These are phyloP conservation scores for Chloroceryle inda DNA, from an alignment of 2,797 vertebrate genomes.

Conservation along the genomic window DNA sequence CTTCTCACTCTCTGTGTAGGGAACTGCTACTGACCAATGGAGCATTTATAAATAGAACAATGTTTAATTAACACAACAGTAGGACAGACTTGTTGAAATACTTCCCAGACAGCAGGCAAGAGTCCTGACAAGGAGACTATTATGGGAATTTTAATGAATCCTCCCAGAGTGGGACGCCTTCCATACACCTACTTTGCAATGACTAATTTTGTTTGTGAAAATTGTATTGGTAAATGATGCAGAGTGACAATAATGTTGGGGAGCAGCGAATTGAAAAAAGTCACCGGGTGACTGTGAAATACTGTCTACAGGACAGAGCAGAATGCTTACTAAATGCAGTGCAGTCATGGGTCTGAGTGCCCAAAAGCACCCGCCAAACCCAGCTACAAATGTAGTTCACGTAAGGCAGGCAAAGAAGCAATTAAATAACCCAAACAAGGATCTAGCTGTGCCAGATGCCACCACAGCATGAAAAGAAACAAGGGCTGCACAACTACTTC, in stretches of 20 bases:
- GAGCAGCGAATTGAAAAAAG: conserved; percentile 46
- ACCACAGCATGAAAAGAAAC: conserved; percentile 62
- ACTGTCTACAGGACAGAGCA: conserved; percentile 14
- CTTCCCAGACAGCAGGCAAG: conserved; percentile 75
- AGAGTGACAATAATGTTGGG: background rate
- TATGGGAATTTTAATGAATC: conserved; percentile 73
- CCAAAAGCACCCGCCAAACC: conserved; percentile 29
- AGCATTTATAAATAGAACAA: conserved; percentile 74
- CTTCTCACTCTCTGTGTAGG: conserved; percentile 14
- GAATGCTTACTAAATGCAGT: conserved; percentile 24
- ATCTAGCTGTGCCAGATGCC: conserved; percentile 62
- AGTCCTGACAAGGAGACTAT: conserved; percentile 67
- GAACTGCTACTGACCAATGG: conserved; percentile 57
- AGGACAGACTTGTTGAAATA: conserved; percentile 75
- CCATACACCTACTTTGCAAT: conserved; percentile 62
- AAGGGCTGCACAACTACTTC: conserved; percentile 25
- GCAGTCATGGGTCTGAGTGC: background rate
- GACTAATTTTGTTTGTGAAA: conserved; percentile 68
- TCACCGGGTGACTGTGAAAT: conserved; percentile 51
- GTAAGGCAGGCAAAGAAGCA: conserved; percentile 70
- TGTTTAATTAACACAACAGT: conserved; percentile 77
- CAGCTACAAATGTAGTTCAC: conserved; percentile 53
- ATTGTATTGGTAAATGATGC: conserved; percentile 55
- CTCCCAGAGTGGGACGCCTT: conserved; percentile 50
- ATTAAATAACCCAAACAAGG: conserved; percentile 67